Base-by-base conservation (phyloP, 2,888 invertebrate species). In the Drosophila recens region DNA sequence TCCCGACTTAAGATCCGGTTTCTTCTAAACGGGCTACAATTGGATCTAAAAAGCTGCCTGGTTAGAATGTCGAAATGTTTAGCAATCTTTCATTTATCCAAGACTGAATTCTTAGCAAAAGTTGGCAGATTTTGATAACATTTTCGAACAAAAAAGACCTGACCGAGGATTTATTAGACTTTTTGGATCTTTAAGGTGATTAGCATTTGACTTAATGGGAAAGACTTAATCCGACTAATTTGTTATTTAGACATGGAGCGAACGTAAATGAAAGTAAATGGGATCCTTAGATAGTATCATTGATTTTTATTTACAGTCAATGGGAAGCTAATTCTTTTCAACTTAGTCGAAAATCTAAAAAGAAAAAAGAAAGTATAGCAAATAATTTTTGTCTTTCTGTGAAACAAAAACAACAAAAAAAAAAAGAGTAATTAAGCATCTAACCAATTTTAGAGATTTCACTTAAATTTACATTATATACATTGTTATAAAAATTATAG, bases 401-500 rank as follows among this genome's bases (percentile, higher is more conserved):
- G 53, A n/a, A 58, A 8, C 40, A 54, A 45, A 38, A 56, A 53
- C 36, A 52, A 62, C 38, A 53, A 43, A 75, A 20, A 63, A 38
- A 64, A 43, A 58, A 43, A n/a, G 70, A 80, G 53, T 68, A 82
- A 63, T 75, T 68, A 65, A 71, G 72, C 43, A 65, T 62, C 70
- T 69, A 74, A 74, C 52, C 38, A 43, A 49, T 64, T 77, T 58
- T 76, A 75, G 72, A 65, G 59, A 78, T 57, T 74, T 81, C 77
- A 72, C 61, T 73, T 74, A 78, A 74, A 69, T 81, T 75, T 87
- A 80, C 75, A 67, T 71, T 65, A 72, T 80, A 59, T 74, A 87
- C 67, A 73, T 78, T 86, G 87, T 83, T 86, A 73, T 86, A 82
- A 69, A 61, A 59, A 68, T 86, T 79, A 85, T 72, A 77, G 80